Conservation (phyloP, 2,797 vertebrate species). For the Acrocephalus scirpaceus region DNA sequence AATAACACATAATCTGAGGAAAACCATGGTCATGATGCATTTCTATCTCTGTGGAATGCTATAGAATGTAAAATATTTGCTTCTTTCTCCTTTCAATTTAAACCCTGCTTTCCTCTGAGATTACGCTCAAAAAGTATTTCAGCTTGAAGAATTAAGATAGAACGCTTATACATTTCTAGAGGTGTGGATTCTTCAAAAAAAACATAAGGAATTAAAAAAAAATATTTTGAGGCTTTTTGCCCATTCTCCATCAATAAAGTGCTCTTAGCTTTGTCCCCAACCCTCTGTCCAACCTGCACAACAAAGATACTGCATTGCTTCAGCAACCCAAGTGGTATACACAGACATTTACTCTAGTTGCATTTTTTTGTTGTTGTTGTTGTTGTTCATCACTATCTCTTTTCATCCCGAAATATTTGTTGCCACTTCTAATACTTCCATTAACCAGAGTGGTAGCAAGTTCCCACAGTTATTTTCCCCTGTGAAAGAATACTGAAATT, state of each 20-base stretch:
- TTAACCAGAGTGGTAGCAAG: not conserved
- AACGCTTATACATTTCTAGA: not conserved
- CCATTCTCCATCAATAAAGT: not conserved
- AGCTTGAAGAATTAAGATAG: not conserved
- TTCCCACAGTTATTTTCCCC: not conserved
- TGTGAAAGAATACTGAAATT: not conserved
- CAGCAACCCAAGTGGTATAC: not conserved
- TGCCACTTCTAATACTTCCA: not conserved
- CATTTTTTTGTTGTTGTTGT: not conserved
- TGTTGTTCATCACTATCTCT: not conserved
- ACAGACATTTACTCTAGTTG: not conserved
- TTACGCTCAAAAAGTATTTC: not conserved
- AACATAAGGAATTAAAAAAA: not conserved
- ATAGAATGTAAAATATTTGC: slow-evolving; percentile 39
- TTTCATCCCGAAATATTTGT: not conserved
- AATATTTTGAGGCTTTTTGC: not conserved
- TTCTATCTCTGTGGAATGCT: slow-evolving; percentile 47
- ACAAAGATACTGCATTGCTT: not conserved
- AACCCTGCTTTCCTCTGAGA: slow-evolving; percentile 16
- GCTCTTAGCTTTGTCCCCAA: not conserved
- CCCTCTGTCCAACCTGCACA: not conserved
- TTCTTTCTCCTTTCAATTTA: slow-evolving; percentile 14
- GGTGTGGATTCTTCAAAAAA: not conserved
- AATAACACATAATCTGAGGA: slow-evolving; percentile 64
- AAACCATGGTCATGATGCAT: slow-evolving; percentile 42